Evolutionary conservation across 1,140 invertebrate species (phyloP), one percentile per base, ranked within the genome.

Genomic region (Atta cephalotes): DNA sequence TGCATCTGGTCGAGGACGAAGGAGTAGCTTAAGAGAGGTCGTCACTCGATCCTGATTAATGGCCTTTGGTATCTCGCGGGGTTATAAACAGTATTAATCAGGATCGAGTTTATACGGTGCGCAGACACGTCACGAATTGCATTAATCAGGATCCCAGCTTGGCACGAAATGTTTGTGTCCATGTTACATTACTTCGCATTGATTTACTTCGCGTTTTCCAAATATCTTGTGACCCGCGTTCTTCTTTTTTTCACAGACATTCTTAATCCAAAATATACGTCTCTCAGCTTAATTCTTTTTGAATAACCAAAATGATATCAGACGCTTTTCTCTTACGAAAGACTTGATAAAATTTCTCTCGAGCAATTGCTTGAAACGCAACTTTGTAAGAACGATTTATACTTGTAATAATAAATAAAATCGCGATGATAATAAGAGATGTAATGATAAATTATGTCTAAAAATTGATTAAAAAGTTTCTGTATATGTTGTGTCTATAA

Each of bases 21-120:
- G 53, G 76, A 79, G 76, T 70, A 86, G 87, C 84, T 77, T 35
- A 62, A 85, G 79, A 90, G 70, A 88, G 90, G 84, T 90, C 91
- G 90, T 88, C 90, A 91, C 86, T 92, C 90, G 91, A 93, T 93
- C 92, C 92, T 93, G 92, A 93, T 93, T 92, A 93, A 93, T 93
- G 91, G 89, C 88, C 18, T 78, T 78, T 53, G 81, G 85, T 85
- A 88, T 90, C 91, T 85, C 78, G 86, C 90, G 70, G 58, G 76
- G 85, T 87, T 92, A 90, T 93, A 93, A 92, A 92, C 92, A 93
- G 92, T 92, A 93, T 93, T 92, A 92, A 93, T 93, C 92, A 93
- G 92, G 91, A 91, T 92, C 89, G 90, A 92, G 89, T 93, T 92
- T 91, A 70, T 70, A 87, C 87, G 81, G 84, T 76, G 89, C 87